A percentile compares a stretch with the other conserved stretches of the same genome.
phyloP scores from a whole-genome alignment of 1,140 invertebrate genomes.

The Drosophila bipectinata region DNA sequence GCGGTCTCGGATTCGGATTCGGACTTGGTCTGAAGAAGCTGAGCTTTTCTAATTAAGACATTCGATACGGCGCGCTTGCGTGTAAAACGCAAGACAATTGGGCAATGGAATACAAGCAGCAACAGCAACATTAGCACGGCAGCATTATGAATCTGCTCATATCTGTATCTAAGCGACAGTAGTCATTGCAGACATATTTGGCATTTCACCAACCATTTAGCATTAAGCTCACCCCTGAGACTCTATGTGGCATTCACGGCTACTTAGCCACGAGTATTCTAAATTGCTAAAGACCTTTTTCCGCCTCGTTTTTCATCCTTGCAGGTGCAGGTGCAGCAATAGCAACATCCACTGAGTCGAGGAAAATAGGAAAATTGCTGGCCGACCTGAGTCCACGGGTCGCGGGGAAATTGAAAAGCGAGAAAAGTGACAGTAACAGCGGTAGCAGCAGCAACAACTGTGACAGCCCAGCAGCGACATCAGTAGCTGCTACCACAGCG shows the following conservation, averaged over 20 bases:
- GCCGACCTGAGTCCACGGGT: constrained; percentile 1
- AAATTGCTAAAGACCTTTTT: constrained; percentile 23
- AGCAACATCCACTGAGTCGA: constrained; percentile 44
- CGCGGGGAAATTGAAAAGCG: constrained; percentile 45
- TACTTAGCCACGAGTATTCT: constrained; percentile 16
- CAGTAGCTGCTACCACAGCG: constrained; percentile 20
- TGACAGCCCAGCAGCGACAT: constrained; percentile 18
- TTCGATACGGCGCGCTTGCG: constrained; percentile 77
- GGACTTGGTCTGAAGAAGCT: background rate
- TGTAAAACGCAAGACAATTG: constrained; percentile 77
- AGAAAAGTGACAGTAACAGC: constrained; percentile 46
- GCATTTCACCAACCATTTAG: constrained; percentile 63
- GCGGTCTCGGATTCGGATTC: background rate
- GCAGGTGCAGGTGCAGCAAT: constrained; percentile 60
- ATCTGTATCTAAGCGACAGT: constrained; percentile 22
- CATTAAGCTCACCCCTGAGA: constrained; percentile 58
- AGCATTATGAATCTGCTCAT: constrained; percentile 53
- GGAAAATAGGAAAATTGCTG: constrained; percentile 28
- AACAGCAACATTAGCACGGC: constrained; percentile 27
- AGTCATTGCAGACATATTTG: constrained; percentile 44
- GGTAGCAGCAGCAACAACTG: constrained; percentile 24
- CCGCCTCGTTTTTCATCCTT: constrained; percentile 20
- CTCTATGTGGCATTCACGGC: constrained; percentile 57
- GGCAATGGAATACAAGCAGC: constrained; percentile 33
- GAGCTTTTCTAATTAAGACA: constrained; percentile 82